A percentile compares a stretch with the other conserved stretches of the same genome.
Conservation (phyloP, 2,797 vertebrate genomes). For the Cyprinodon diabolis region DNA sequence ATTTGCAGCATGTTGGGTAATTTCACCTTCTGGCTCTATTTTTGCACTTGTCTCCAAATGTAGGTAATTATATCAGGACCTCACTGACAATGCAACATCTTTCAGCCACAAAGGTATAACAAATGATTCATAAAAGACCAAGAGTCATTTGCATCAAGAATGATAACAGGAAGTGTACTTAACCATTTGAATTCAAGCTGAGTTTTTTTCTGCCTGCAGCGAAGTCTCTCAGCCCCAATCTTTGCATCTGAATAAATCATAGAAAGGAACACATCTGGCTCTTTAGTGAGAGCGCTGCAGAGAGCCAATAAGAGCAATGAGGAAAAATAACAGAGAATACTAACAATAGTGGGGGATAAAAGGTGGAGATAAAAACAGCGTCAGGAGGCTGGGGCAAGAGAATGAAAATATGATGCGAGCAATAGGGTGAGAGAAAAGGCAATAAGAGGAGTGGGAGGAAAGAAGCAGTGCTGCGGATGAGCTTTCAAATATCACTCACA, state of each 20-base stretch:
- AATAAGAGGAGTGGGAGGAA: constrained; percentile 22
- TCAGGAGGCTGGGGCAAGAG: constrained; percentile 18
- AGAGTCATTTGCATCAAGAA: constrained; percentile 55
- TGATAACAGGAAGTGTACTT: constrained; percentile 48
- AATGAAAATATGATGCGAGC: constrained; percentile 26
- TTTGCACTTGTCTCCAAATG: not conserved
- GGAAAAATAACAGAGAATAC: constrained; percentile 30
- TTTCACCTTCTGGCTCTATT: not conserved
- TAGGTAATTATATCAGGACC: constrained; percentile 4
- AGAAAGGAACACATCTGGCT: constrained; percentile 58
- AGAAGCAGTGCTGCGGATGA: not conserved
- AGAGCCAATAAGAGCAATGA: constrained; percentile 25
- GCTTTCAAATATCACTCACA: constrained; percentile 2
- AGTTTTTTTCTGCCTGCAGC: constrained; percentile 58
- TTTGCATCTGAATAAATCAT: constrained; percentile 69
- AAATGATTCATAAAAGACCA: constrained; percentile 35
- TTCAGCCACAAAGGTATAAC: constrained; percentile 5
- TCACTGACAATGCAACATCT: constrained; percentile 20
- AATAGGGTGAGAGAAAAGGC: constrained; percentile 20
- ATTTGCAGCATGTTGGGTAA: not conserved
- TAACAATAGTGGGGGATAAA: constrained; percentile 40
- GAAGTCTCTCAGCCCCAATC: constrained; percentile 43
- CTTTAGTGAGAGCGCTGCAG: constrained; percentile 45
- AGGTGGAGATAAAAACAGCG: constrained; percentile 30
- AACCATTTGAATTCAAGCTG: constrained; percentile 44